These are phyloP conservation scores for Tragulus kanchil DNA, from an alignment of 2,113 vertebrate species.

Conservation along the genomic window DNA sequence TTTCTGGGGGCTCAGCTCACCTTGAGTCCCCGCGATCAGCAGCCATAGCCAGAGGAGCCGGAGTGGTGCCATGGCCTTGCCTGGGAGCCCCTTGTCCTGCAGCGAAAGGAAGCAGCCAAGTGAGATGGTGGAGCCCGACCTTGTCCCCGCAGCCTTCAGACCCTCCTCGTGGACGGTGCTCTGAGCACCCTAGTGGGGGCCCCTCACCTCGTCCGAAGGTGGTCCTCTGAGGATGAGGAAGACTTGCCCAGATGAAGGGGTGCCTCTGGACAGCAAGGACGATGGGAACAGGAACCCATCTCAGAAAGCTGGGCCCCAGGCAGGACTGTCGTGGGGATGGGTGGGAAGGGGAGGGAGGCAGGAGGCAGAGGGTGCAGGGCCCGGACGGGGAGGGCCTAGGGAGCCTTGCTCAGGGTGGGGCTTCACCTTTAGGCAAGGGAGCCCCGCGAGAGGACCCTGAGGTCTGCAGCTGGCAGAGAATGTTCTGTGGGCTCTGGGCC, in stretches of 20 bases:
- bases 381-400: neutral
- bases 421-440: neutral
- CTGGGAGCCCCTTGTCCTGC: neutral
- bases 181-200: accelerated
- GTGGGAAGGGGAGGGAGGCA: neutral
- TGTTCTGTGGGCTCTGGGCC: neutral
- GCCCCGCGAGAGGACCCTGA: neutral
- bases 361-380: accelerated
- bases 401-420: neutral
- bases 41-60: slow-evolving; percentile 49
- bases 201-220: neutral
- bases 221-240: neutral
- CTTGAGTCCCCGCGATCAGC: neutral
- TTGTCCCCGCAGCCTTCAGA: neutral
- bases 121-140: accelerated
- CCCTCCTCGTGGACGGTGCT: neutral
- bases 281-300: too few species aligned
- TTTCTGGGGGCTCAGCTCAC: neutral
- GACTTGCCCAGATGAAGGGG: slow-evolving; percentile 34
- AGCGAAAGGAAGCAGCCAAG: accelerated
- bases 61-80: neutral
- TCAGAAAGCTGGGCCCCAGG: neutral
- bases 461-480: neutral
- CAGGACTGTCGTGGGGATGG: accelerated
- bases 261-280: neutral